A percentile compares a stretch with the other conserved stretches of the same genome.
phyloP scores from a whole-genome alignment of 1,140 invertebrate species.

The Bombus huntii region DNA sequence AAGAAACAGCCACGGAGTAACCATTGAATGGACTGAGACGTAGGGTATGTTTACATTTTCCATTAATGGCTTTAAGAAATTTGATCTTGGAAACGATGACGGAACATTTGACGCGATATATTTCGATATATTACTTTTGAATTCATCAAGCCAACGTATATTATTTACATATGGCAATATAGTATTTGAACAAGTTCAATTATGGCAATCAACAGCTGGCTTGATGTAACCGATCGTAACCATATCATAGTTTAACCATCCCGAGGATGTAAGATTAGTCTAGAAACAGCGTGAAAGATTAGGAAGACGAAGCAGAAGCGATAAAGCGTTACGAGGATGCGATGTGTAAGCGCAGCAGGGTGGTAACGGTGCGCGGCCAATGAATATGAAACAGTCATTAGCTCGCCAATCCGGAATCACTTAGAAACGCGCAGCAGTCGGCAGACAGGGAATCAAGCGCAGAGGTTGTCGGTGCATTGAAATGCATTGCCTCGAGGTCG shows the following conservation, averaged over 20 bases:
- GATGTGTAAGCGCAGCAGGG: constrained; percentile 17
- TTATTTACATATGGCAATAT: too few relatives aligned
- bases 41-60: too few relatives aligned
- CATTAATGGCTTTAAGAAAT: too few relatives aligned
- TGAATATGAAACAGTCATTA: constrained; percentile 78
- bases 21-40: too few relatives aligned
- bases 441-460: constrained; percentile 21
- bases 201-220: neutral
- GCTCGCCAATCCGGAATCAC: constrained; percentile 73
- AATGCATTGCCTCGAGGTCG: constrained; percentile 70
- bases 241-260: neutral
- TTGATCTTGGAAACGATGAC: too few relatives aligned
- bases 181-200: neutral
- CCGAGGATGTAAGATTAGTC: neutral
- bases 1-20: neutral
- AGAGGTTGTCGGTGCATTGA: constrained; percentile 61
- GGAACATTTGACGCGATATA: too few relatives aligned
- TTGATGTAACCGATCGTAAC: neutral
- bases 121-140: too few relatives aligned
- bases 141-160: too few relatives aligned
- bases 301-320: constrained; percentile 37
- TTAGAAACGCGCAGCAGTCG: constrained; percentile 55
- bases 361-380: constrained; percentile 52
- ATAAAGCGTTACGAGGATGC: constrained; percentile 27
- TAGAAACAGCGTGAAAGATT: constrained; percentile 12